phyloP scores from a whole-genome alignment of 2,888 invertebrate species.

The Polyommatus icarus region DNA sequence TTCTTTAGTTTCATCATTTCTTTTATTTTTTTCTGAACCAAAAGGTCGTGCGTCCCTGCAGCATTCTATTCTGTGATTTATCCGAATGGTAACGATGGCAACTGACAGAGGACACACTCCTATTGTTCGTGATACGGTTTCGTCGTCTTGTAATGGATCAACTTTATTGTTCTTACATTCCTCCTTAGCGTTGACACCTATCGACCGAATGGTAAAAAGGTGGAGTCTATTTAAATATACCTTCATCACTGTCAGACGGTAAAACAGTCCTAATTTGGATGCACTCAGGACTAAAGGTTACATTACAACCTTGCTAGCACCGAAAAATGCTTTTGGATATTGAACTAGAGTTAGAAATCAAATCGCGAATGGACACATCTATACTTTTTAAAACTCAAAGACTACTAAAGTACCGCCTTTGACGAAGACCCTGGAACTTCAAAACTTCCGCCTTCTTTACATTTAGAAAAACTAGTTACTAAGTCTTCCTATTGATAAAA shows the following conservation, averaged over 20 bases:
- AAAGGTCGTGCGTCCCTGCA: neutral
- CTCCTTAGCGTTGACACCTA: constrained; percentile 58
- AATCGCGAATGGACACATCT: too few species aligned
- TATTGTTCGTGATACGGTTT: constrained; percentile 77
- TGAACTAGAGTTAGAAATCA: too few species aligned
- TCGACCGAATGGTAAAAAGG: constrained; percentile 63
- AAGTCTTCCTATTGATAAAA: neutral
- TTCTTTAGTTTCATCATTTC: neutral
- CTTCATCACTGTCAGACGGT: constrained; percentile 28
- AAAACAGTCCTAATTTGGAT: neutral
- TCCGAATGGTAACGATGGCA: constrained; percentile 78
- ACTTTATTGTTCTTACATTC: constrained; percentile 68
- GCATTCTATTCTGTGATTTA: constrained; percentile 46
- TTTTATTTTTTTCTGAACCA: neutral
- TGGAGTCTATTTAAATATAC: constrained; percentile 61
- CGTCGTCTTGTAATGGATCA: constrained; percentile 76
- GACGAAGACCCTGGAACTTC: neutral
- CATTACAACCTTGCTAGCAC: neutral
- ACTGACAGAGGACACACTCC: constrained; percentile 79
- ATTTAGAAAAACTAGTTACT: neutral
- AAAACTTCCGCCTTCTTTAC: too few species aligned
- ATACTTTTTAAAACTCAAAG: too few species aligned
- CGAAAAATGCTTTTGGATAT: neutral
- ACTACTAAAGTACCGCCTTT: neutral
- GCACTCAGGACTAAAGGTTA: neutral